Percentiles rank a stretch among this genome's conserved stretches.
Evolutionary conservation across 2,797 vertebrate species (phyloP).

Genomic region (Artibeus lituratus): DNA sequence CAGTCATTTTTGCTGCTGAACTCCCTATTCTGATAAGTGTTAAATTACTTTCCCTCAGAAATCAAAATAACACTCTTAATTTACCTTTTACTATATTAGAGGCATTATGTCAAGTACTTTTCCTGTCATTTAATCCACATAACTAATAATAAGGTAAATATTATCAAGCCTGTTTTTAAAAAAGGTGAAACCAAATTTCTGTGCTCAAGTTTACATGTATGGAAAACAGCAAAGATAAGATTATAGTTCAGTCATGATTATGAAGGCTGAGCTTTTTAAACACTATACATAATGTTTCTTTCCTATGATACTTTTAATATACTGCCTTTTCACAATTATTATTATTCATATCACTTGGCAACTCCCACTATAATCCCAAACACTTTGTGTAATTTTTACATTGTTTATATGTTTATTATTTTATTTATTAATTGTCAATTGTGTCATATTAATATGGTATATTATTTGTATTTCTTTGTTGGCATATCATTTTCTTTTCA

Average conservation of each 20-base stretch:
- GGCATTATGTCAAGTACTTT: not conserved
- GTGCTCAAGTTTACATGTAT: not conserved
- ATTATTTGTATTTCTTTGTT: constrained; percentile 14
- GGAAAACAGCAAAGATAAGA: not conserved
- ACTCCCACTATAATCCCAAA: not conserved
- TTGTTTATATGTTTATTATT: not conserved
- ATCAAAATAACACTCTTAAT: not conserved
- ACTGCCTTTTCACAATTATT: not conserved
- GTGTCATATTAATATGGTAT: not conserved
- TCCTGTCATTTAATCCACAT: not conserved
- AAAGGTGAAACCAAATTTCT: not conserved
- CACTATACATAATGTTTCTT: not conserved
- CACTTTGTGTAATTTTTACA: not conserved
- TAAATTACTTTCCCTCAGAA: not conserved
- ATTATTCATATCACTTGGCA: not conserved
- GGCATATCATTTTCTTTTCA: not conserved
- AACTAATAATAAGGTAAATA: not conserved
- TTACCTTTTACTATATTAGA: not conserved
- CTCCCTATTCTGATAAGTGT: not conserved
- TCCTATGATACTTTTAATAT: not conserved
- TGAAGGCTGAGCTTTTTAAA: not conserved
- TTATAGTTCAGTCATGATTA: not conserved
- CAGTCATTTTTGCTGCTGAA: not conserved
- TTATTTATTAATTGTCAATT: not conserved
- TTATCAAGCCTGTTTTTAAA: not conserved